Base-by-base conservation (phyloP, 1,140 invertebrate species). In the Steinernema feltiae region DNA sequence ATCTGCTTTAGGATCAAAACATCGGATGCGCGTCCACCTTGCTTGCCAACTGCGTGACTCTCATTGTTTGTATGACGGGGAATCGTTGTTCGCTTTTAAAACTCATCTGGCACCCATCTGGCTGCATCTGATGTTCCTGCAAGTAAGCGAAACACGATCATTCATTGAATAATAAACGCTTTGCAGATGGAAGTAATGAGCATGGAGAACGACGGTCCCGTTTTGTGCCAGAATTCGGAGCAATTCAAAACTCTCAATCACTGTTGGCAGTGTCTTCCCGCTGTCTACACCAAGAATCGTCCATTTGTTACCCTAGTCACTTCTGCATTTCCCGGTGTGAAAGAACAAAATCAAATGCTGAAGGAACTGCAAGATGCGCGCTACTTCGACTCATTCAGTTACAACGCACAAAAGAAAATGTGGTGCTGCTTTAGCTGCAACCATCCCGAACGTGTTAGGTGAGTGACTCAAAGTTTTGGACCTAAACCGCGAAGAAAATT, bases 61-160 rank as follows among this genome's bases (percentile, higher is more conserved):
- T 2, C 35, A 94, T 87, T 97, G 94, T 87, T 89, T 96, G n/a
- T 96, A 94, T 88, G 91, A 90, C 71, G 91, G 91, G 91, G 91
- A 63, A 76, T 79, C 70, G 91, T 92, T 84, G 24, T 96, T 95
- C 87, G 92, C 91, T 0, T 91, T 95, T 90, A 90, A 93, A 83
- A 95, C 94, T 48, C 90, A 92, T 79, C 91, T 92, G 87, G 92
- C 94, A 15, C 90, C 92, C 79, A 91, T 92, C 71, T 97, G 94
- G 94, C 93, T 96, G 77, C 94, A 96, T 89, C 89, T 97, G 21
- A 96, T 96, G 93, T 95, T 96, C 88, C 90, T 97, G 46, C 92
- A 93, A 76, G 90, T 95, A 80, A 92, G 93, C 87, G 81, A 83
- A 15, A 79, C 81, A 76, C 21, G 3, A 72, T 76, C 75, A 72